Evolutionary conservation across 1,140 invertebrate genomes (phyloP).

Genomic region (Wiebesia pumilae): DNA sequence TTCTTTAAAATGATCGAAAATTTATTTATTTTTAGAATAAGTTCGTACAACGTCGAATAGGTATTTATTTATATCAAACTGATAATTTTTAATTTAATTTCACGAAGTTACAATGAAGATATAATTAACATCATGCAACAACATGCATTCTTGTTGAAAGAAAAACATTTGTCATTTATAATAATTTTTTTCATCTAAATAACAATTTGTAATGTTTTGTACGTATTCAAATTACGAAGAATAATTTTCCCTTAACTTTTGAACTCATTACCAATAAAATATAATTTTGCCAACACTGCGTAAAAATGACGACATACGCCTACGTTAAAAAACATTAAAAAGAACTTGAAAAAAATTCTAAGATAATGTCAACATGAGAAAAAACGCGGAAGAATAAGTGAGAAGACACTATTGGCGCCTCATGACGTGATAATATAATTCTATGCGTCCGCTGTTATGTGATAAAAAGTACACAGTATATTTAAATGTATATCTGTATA

Average conservation of each 20-base stretch:
- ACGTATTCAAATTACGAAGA: neutral
- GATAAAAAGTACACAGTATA: neutral
- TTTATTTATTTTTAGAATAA: too few species aligned
- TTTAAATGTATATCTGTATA: neutral
- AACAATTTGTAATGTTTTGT: too few species aligned
- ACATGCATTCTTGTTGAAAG: too few species aligned
- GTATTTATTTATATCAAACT: too few species aligned
- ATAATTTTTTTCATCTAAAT: too few species aligned
- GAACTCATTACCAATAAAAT: neutral
- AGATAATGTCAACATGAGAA: neutral
- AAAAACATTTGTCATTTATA: too few species aligned
- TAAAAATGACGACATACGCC: neutral
- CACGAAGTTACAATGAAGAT: too few species aligned
- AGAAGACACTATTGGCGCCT: neutral
- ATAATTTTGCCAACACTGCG: neutral
- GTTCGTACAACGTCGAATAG: too few species aligned
- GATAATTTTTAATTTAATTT: too few species aligned
- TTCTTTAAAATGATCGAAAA: too few species aligned
- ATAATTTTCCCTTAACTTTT: neutral
- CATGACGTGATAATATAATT: constrained; percentile 12
- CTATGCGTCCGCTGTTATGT: neutral
- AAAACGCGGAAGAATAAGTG: constrained; percentile 15
- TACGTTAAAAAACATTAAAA: neutral
- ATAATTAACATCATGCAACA: too few species aligned
- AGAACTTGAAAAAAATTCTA: neutral